Evolutionary conservation across 2,113 vertebrate genomes (phyloP).

Genomic region (Thunnus thynnus): DNA sequence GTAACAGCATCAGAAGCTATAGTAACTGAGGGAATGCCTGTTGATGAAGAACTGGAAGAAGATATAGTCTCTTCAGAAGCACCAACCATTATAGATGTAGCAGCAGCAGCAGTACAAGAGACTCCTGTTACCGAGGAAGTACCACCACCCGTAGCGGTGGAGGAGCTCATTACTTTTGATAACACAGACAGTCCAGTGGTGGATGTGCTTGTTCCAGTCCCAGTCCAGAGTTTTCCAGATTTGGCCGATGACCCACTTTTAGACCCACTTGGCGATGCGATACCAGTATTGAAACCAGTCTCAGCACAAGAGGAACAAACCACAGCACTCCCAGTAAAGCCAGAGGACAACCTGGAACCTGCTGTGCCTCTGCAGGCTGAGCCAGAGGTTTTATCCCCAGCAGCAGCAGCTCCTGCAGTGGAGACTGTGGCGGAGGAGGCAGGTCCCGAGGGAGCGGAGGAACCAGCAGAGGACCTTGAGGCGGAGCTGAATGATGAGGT

Average conservation of each 20-base stretch:
- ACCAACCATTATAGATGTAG: background rate
- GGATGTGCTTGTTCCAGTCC: background rate
- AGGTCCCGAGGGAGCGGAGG: background rate
- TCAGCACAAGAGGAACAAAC: slow-evolving; percentile 1
- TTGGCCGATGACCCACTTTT: slow-evolving; percentile 8
- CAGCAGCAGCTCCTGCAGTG: slow-evolving; percentile 6
- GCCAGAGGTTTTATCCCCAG: background rate
- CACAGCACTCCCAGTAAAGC: slow-evolving; percentile 1
- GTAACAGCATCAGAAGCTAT: background rate
- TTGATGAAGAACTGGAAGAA: slow-evolving; percentile 1
- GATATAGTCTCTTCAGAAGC: background rate
- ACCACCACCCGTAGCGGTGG: background rate
- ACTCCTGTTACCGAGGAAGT: background rate
- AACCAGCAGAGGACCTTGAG: slow-evolving; percentile 30
- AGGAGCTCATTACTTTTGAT: slow-evolving; percentile 62
- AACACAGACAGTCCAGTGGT: background rate
- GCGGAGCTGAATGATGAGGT: slow-evolving; percentile 56
- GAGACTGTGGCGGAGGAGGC: background rate
- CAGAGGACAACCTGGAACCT: slow-evolving; percentile 12
- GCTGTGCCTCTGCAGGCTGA: slow-evolving; percentile 5
- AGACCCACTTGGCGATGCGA: background rate
- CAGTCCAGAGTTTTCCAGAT: background rate
- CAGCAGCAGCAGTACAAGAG: background rate
- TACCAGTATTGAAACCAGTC: slow-evolving; percentile 13
- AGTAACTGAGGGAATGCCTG: background rate